Evolutionary conservation across 2,888 invertebrate species (phyloP).

Genomic region (Notocelia uddmanniana): DNA sequence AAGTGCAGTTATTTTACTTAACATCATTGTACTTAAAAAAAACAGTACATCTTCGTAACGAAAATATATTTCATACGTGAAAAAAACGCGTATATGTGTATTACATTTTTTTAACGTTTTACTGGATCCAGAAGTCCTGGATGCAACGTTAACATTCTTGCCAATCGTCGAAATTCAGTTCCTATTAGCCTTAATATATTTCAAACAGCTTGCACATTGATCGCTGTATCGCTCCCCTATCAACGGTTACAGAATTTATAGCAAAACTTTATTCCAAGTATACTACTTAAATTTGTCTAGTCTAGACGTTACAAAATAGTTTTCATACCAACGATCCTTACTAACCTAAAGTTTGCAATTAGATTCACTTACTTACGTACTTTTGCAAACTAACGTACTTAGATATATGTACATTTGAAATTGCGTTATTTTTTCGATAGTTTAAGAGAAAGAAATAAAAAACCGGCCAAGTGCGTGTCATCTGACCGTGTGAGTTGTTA

Average conservation of each 20-base stretch:
- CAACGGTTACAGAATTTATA: constrained; percentile 38
- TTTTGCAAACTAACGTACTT: no score
- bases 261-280: constrained; percentile 23
- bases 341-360: background rate
- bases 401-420: no score
- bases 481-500: no score
- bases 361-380: background rate
- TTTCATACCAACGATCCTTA: constrained; percentile 20
- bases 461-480: no score
- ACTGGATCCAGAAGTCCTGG: background rate
- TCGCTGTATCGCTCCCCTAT: constrained; percentile 36
- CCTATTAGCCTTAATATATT: constrained; percentile 27
- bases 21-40: no score
- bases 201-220: constrained; percentile 37
- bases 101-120: background rate
- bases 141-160: background rate
- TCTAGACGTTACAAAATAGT: constrained; percentile 29
- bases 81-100: no score
- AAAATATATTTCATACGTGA: no score
- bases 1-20: no score
- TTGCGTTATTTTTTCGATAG: background rate
- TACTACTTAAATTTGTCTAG: background rate
- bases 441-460: background rate
- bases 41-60: no score
- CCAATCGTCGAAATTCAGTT: background rate